Base-by-base conservation (phyloP, 2,888 invertebrate species). In the Molanna angustata region DNA sequence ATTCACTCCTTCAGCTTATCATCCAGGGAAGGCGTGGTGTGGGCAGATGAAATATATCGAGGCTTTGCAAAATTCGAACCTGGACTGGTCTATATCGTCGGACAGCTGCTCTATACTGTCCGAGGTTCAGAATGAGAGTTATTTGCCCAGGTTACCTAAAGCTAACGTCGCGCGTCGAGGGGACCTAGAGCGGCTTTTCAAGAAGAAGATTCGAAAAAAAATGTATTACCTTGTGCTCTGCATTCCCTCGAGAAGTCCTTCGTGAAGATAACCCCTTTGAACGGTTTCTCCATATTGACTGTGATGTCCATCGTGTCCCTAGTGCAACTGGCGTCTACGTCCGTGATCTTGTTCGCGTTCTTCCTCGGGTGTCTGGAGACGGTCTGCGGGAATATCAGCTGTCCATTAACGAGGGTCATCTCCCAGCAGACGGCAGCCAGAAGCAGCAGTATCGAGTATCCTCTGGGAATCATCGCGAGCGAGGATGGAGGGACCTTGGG, bases 221-320 rank as follows among this genome's bases (percentile, higher is more conserved):
- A 7, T 13, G 13, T 39, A 9, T 42, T 65, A 71, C 88, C 88
- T 64, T 80, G 76, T 9, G 79, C 72, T 20, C 80, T 75, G 63
- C 89, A 89, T 64, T 86, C 86, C 54, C 83, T 78, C 0, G 86
- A 82, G 67, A 88, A 88, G 62, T 88, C 88, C 69, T 84, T 86
- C 57, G 88, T 85, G 64, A 88, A 88, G 22, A 88, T 71, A 4
- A 86, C 67, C 4, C 89, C 89, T 61, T 83, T 84, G 70, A 89
- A 89, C 0, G 82, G 79, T 58, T 76, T 71, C 49, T 78, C 76
- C 76, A 86, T 74, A 42, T 74, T 72, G 11, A 88, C 65, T 49
- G 80, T 76, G 54, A 86, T 79, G 54, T 83, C 81, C 63, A 88
- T 73, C 49, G 79, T 70, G 49, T 79, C 76, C 52, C 80, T 76